phyloP scores from a whole-genome alignment of 2,797 vertebrate genomes.

The Craterocephalus amniculus region DNA sequence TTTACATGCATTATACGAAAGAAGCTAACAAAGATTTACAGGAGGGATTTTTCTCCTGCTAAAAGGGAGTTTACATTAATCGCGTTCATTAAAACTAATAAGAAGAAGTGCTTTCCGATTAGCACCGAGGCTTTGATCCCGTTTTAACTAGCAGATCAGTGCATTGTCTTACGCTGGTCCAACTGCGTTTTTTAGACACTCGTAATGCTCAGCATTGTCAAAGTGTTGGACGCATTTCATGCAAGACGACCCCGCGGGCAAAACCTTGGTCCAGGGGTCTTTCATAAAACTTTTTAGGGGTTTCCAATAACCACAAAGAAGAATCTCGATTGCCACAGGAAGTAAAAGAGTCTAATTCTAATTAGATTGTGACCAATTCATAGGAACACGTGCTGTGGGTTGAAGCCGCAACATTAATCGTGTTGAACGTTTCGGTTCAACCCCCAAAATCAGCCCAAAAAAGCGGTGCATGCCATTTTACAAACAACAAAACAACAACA shows the following conservation, averaged over 20 bases:
- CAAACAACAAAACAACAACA: conserved; percentile 39
- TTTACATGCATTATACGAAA: conserved; percentile 55
- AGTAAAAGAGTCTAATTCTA: conserved; percentile 25
- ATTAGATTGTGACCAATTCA: conserved; percentile 39
- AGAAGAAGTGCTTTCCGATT: conserved; percentile 52
- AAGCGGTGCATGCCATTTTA: conserved; percentile 83
- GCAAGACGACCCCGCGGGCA: conserved; percentile 45
- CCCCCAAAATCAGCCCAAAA: conserved; percentile 54
- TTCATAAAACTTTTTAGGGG: conserved; percentile 12
- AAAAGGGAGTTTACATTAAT: neutral
- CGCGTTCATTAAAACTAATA: conserved; percentile 15
- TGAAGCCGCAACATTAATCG: conserved; percentile 17
- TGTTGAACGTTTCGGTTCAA: conserved; percentile 24
- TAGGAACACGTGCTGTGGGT: conserved; percentile 1
- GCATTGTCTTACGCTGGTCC: conserved; percentile 61
- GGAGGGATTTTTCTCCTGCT: neutral
- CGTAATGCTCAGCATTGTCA: conserved; percentile 78
- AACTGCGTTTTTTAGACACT: conserved; percentile 79
- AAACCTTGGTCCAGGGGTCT: conserved; percentile 16
- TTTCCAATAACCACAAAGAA: conserved; percentile 14
- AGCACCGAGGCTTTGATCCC: conserved; percentile 37
- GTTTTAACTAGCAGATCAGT: conserved; percentile 67
- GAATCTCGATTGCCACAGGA: conserved; percentile 47
- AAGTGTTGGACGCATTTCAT: conserved; percentile 84
- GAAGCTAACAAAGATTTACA: neutral